These are phyloP conservation scores for Actinemys pallida DNA, from an alignment of 2,113 vertebrate genomes.

Conservation along the genomic window DNA sequence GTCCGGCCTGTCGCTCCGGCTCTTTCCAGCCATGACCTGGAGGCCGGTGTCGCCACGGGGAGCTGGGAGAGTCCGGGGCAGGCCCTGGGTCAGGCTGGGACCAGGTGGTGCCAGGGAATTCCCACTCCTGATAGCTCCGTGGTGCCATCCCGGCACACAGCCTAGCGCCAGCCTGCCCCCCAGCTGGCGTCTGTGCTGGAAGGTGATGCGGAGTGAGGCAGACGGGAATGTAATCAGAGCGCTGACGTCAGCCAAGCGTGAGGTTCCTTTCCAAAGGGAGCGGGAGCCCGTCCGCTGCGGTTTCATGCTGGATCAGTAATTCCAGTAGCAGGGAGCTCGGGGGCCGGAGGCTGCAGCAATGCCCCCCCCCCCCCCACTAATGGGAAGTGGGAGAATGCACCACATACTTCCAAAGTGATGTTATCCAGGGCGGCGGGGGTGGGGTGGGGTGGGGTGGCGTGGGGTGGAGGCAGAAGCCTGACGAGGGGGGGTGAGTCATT, in stretches of 20 bases:
- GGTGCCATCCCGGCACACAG: accelerated
- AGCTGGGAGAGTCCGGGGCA: neutral
- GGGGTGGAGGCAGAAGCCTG: neutral
- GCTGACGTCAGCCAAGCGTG: neutral
- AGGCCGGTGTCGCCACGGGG: neutral
- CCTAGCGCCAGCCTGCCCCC: neutral
- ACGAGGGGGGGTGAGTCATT: conserved; percentile 40
- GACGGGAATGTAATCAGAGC: neutral
- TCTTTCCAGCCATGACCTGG: neutral
- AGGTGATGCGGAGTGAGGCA: neutral
- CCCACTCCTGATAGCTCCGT: neutral
- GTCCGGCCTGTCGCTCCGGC: neutral
- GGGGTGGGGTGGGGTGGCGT: neutral
- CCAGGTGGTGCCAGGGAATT: neutral
- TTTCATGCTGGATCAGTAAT: neutral
- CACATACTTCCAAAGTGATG: conserved; percentile 65
- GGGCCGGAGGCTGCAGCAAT: neutral
- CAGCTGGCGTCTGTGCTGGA: neutral
- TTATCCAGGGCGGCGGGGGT: conserved; percentile 10
- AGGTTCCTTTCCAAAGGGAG: neutral
- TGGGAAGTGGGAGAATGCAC: conserved; percentile 8
- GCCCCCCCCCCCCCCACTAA: neutral
- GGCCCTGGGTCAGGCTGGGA: neutral
- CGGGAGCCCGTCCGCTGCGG: neutral
- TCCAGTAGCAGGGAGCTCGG: neutral